Evolutionary conservation across 2,113 vertebrate species (phyloP).

Genomic region (Phaetusa simplex): DNA sequence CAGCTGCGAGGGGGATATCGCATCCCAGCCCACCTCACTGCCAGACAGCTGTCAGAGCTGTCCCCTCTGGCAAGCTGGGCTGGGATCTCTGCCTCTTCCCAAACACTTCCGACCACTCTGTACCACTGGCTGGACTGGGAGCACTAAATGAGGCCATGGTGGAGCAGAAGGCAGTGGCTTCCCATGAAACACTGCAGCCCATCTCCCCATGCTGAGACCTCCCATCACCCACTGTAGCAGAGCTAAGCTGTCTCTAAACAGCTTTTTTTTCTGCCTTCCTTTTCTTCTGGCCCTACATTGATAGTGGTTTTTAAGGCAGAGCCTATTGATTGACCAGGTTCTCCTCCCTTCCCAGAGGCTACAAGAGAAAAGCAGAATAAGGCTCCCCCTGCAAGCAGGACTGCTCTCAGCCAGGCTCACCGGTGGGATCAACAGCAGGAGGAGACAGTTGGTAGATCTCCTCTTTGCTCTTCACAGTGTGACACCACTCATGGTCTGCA

Average conservation of each 20-base stretch:
- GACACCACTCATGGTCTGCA: background rate
- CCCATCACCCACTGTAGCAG: background rate
- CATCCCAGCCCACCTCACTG: background rate
- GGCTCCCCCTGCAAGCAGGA: background rate
- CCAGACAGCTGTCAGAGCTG: background rate
- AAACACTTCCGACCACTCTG: background rate
- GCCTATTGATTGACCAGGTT: background rate
- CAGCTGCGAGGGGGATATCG: background rate
- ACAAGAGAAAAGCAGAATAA: background rate
- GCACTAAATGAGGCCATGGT: background rate
- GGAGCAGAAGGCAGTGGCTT: background rate
- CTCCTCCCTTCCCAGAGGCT: background rate
- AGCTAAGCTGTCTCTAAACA: background rate
- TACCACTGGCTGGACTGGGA: background rate
- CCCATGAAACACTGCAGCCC: background rate
- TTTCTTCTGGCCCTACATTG: background rate
- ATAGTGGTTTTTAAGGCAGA: background rate
- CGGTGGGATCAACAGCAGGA: background rate
- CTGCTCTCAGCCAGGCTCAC: background rate
- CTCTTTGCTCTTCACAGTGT: background rate
- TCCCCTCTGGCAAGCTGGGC: background rate
- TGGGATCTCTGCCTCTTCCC: background rate
- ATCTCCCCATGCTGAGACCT: rapidly evolving
- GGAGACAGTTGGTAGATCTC: background rate
- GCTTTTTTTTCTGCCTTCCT: background rate